Evolutionary conservation across 2,797 vertebrate species (phyloP), one percentile per base, ranked within the genome.

Genomic region (Holocentrus rufus): DNA sequence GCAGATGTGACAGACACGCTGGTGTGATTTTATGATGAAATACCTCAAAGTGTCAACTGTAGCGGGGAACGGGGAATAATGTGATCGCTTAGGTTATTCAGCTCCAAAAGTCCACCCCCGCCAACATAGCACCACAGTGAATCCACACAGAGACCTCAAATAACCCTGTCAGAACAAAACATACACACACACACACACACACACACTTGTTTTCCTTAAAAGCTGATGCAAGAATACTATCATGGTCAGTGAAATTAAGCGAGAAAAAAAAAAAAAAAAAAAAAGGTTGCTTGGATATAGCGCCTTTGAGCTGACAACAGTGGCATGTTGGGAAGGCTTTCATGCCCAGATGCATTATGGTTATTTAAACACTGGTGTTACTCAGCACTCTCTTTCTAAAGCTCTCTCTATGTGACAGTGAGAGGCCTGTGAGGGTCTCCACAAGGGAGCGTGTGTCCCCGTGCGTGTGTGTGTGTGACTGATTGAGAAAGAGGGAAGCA

Each of bases 321-420:
- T 60, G 83, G 79, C 75, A 72, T 76, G 84, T 74, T 82, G 73
- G 72, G 69, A 86, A 70, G 63, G 77, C 69, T 82, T 88, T 76
- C 64, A 84, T 70, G 64, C 59, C 62, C 88, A 89, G 77, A 90
- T 89, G 87, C 74, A 84, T 83, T 79, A 64, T 81, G 79, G 71
- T 82, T 72, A 67, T 76, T 84, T 65, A 82, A 89, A 90, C 90
- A 89, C 86, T 90, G 72, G 73, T 61, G 87, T 90, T 87, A 87
- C 83, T 91, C 89, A 90, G 87, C 87, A 84, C 71, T 81, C 81
- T 69, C 52, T 80, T 68, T 88, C 78, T 77, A 81, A 87, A 84
- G 83, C 81, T 2, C 66, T 42, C 82, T 84, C 85, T 85, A 83
- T 77, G 31, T 63, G 70, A 91, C 85, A 90, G 84, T 83, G 76